Evolutionary conservation across 2,888 invertebrate species (phyloP).

Genomic region (Hecatera dysodea): DNA sequence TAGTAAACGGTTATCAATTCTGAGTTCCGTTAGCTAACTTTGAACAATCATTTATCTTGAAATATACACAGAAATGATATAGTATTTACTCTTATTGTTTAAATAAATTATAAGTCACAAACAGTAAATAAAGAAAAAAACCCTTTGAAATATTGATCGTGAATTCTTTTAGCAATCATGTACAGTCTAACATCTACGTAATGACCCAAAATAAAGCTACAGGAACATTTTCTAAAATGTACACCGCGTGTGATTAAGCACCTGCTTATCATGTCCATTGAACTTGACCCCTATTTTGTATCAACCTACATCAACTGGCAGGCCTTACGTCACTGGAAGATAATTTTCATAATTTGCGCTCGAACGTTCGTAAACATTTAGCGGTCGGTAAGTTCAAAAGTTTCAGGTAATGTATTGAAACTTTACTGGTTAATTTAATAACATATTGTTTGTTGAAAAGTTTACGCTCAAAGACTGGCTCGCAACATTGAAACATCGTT

Average conservation of each 20-base stretch:
- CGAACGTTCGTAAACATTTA: constrained; percentile 49
- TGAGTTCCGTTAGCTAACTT: too few species aligned
- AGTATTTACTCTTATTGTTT: too few species aligned
- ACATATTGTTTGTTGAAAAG: constrained; percentile 42
- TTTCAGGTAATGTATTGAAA: constrained; percentile 55
- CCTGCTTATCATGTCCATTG: constrained; percentile 10
- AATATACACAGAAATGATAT: too few species aligned
- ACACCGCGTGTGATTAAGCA: constrained; percentile 42
- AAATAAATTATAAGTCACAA: too few species aligned
- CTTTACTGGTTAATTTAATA: constrained; percentile 57
- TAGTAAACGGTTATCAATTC: too few species aligned
- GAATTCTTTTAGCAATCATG: background rate
- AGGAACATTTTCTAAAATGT: constrained; percentile 39
- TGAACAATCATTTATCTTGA: too few species aligned
- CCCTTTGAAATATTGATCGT: background rate
- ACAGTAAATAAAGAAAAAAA: too few species aligned
- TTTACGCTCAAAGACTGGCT: constrained; percentile 24
- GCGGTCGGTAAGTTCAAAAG: constrained; percentile 50
- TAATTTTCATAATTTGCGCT: constrained; percentile 49
- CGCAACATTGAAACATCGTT: constrained; percentile 20
- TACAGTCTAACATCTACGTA: background rate
- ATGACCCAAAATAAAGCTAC: constrained; percentile 14
- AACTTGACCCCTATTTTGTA: background rate
- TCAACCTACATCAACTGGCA: background rate
- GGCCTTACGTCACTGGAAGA: constrained; percentile 4